phyloP scores from a whole-genome alignment of 2,113 vertebrate genomes.

The Saccopteryx leptura region DNA sequence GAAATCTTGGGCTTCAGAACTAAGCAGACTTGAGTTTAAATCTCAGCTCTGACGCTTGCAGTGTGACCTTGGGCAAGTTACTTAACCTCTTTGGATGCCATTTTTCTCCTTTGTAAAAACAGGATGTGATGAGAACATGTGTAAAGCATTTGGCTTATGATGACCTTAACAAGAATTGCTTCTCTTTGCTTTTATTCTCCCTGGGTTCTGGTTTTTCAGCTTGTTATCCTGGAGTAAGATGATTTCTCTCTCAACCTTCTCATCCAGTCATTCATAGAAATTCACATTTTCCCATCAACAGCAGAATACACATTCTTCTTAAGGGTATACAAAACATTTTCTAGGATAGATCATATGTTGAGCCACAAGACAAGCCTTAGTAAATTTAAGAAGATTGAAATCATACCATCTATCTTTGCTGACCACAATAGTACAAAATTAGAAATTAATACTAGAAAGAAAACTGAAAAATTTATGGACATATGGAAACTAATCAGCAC shows the following conservation, averaged over 20 bases:
- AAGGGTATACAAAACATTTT: background rate
- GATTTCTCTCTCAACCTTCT: background rate
- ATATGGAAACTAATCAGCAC: background rate
- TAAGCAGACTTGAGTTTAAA: background rate
- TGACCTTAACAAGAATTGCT: background rate
- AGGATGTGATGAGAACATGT: background rate
- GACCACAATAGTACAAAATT: background rate
- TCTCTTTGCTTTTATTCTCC: background rate
- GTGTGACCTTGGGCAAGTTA: background rate
- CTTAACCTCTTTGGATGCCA: background rate
- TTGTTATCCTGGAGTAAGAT: background rate
- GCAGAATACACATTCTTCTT: background rate
- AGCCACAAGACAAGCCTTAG: background rate
- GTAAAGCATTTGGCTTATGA: background rate
- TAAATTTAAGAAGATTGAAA: slow-evolving; percentile 9
- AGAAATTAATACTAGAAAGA: background rate
- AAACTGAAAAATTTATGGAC: background rate
- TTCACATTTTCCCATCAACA: background rate
- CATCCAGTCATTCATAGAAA: background rate
- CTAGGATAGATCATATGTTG: background rate
- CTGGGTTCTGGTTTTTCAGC: background rate
- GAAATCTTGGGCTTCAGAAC: slow-evolving; percentile 11
- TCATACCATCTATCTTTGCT: background rate
- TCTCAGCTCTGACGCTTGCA: background rate
- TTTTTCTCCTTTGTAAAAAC: background rate